A percentile compares a stretch with the other conserved stretches of the same genome.
These are phyloP conservation scores for Xyrichtys novacula DNA, from an alignment of 2,797 vertebrate species.

Conservation along the genomic window DNA sequence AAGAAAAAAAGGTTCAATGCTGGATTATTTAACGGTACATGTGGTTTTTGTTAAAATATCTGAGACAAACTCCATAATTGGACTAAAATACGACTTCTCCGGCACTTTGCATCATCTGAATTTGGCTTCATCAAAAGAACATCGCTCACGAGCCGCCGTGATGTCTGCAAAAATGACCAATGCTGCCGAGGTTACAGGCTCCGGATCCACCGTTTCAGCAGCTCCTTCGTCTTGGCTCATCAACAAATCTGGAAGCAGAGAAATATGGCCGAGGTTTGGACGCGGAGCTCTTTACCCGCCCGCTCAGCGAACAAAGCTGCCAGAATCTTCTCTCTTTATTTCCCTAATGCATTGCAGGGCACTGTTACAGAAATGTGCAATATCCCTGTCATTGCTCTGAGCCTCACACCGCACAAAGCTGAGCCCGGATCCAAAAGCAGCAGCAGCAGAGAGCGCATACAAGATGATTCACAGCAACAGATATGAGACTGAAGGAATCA, in stretches of 20 bases:
- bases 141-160: background rate
- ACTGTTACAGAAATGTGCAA: conserved; percentile 55
- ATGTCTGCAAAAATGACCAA: background rate
- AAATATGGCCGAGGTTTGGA: conserved; percentile 33
- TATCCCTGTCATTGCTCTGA: conserved; percentile 61
- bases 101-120: too few relatives aligned
- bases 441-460: background rate
- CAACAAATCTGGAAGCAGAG: conserved; percentile 16
- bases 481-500: background rate
- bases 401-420: conserved; percentile 33
- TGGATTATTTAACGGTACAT: too few relatives aligned
- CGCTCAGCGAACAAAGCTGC: conserved; percentile 48
- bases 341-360: conserved; percentile 60
- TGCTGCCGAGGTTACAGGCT: background rate
- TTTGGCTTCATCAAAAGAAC: background rate
- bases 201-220: background rate
- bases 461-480: conserved; percentile 1
- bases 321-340: conserved; percentile 58
- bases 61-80: too few relatives aligned
- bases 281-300: conserved; percentile 24
- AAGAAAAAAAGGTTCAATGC: too few relatives aligned
- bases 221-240: conserved; percentile 19
- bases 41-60: too few relatives aligned
- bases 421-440: conserved; percentile 15
- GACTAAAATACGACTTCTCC: too few relatives aligned